Percentiles rank a stretch among this genome's conserved stretches.
Conservation (phyloP, 1,140 invertebrate species). For the Rhyzopertha dominica region DNA sequence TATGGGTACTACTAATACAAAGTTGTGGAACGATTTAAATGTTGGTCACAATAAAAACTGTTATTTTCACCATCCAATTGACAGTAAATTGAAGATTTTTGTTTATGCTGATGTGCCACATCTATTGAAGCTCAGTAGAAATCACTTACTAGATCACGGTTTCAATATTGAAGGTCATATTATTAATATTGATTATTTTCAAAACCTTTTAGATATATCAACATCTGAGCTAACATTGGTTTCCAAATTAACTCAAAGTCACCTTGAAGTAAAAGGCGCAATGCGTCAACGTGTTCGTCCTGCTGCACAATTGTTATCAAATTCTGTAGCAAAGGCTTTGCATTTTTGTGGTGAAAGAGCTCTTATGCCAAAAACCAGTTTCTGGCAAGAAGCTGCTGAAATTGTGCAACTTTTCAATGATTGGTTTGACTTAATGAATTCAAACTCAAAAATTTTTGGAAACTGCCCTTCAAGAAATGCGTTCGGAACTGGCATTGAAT, state of each 20-base stretch:
- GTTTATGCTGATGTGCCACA: conserved; percentile 6
- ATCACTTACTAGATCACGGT: conserved; percentile 15
- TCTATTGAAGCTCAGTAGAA: conserved; percentile 3
- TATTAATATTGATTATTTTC: conserved; percentile 19
- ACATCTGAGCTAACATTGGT: conserved; percentile 18
- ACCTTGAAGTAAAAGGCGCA: conserved; percentile 5
- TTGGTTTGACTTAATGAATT: conserved; percentile 14
- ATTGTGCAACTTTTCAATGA: conserved; percentile 12
- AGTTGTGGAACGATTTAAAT: conserved; percentile 2
- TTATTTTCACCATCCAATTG: conserved; percentile 14
- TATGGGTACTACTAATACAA: conserved; percentile 7
- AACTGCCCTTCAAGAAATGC: conserved; percentile 5
- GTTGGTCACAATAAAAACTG: conserved; percentile 7
- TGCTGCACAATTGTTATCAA: too few relatives aligned
- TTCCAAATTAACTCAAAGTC: conserved; percentile 12
- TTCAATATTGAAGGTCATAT: conserved; percentile 15
- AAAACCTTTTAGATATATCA: conserved; percentile 16
- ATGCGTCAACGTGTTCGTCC: too few relatives aligned
- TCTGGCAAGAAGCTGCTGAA: conserved; percentile 10
- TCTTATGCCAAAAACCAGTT: too few relatives aligned
- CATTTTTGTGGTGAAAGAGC: conserved; percentile 3
- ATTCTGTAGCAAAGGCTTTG: conserved; percentile 5
- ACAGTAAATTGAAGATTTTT: conserved; percentile 2
- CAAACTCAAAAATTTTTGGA: conserved; percentile 2
- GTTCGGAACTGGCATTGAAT: conserved; percentile 9